Evolutionary conservation across 2,797 vertebrate species (phyloP), one percentile per base, ranked within the genome.

Genomic region (Hippopotamyrus pictus): DNA sequence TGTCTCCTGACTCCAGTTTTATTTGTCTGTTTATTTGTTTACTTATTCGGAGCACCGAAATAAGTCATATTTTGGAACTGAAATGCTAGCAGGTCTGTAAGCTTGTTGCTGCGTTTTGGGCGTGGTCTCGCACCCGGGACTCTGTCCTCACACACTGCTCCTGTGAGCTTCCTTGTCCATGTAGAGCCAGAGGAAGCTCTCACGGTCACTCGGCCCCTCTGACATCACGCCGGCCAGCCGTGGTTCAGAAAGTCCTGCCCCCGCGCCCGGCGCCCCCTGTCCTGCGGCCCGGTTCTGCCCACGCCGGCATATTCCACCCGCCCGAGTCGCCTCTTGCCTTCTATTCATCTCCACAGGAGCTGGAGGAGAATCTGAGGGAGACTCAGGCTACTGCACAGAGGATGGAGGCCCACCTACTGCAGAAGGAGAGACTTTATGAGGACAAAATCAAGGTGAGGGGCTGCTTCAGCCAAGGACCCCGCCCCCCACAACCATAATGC

Each of bases 341-440:
- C 79, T 89, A 73, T 91, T 19, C 79, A 4, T 88, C 33, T 82
- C 46, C 92, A 1, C 91, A 99, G 99, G 99, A 99, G 92, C 96
- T 99, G 91, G 99, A 99, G 92, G 98, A 99, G 91, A 99, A 97
- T 89, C 96, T 99, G 89, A 95, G 99, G 22, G 98, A 99, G 92
- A 97, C 99, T 84, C 98, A 99, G 94, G 96, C 98, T 0, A 97
- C 97, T 88, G 97, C 98, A 37, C 98, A 98, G 91, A 96, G 98
- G 91, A 97, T 99, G 93, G 99, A 99, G 94, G 94, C 97, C 88
- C 98, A 99, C 88, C 95, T 99, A 92, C 97, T 97, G 90, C 98
- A 99, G 94, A 99, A 99, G 89, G 99, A 99, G 86, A 97, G 98
- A 93, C 97, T 98, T 92, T 99, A 95, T 89, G 98, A 99, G 91